These are phyloP conservation scores for Toxotes jaculatrix DNA, from an alignment of 2,113 vertebrate genomes.

Conservation along the genomic window DNA sequence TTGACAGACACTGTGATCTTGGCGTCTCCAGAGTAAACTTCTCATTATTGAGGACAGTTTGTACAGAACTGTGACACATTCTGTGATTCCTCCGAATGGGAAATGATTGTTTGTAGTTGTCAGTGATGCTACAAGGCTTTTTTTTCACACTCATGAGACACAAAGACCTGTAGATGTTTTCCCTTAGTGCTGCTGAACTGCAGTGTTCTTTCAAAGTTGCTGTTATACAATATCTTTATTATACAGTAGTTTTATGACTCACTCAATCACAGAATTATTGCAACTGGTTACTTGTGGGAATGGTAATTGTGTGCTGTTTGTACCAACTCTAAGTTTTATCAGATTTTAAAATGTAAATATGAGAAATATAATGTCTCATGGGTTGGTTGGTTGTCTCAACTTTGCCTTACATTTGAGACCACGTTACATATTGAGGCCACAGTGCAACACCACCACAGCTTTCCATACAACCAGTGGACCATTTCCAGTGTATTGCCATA, in stretches of 20 bases:
- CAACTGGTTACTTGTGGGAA: neutral
- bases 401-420: neutral
- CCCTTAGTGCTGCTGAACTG: neutral
- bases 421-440: too few relatives aligned
- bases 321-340: neutral
- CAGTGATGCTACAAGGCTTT: constrained; percentile 1
- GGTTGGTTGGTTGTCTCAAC: neutral
- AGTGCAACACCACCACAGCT: neutral
- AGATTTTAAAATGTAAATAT: neutral
- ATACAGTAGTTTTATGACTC: neutral
- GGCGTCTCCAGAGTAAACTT: constrained; percentile 43
- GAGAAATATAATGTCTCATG: neutral
- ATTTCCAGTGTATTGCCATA: constrained; percentile 53
- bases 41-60: constrained; percentile 48
- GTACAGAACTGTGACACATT: constrained; percentile 42
- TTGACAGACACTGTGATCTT: constrained; percentile 41
- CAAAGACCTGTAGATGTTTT: neutral
- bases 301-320: neutral
- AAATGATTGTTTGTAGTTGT: constrained; percentile 33
- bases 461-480: constrained; percentile 18
- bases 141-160: neutral
- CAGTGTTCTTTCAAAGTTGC: neutral
- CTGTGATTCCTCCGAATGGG: constrained; percentile 40
- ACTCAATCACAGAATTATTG: neutral
- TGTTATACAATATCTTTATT: neutral